A percentile compares a stretch with the other conserved stretches of the same genome.
Evolutionary conservation across 1,140 invertebrate genomes (phyloP).

Genomic region (Drosophila miranda): DNA sequence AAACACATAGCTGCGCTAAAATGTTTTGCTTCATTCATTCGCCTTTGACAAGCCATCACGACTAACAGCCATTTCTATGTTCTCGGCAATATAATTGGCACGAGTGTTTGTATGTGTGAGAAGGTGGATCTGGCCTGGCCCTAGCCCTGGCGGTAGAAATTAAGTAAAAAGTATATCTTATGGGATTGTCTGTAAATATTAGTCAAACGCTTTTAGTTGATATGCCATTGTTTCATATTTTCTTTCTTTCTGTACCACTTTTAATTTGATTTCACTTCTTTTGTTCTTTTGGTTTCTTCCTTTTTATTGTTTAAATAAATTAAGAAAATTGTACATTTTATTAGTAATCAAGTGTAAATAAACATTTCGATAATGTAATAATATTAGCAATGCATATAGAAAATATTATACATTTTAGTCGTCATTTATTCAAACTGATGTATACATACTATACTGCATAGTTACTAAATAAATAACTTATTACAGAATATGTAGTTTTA

Average conservation of each 20-base stretch:
- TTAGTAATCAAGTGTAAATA: conserved; percentile 77
- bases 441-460: conserved; percentile 64
- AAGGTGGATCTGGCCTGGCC: conserved; percentile 3
- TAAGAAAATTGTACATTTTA: conserved; percentile 78
- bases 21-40: conserved; percentile 39
- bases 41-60: conserved; percentile 64
- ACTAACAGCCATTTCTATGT: conserved; percentile 50
- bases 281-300: conserved; percentile 57
- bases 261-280: conserved; percentile 40
- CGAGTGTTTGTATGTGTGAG: conserved; percentile 13
- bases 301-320: conserved; percentile 72
- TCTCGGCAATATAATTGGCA: conserved; percentile 61
- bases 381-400: conserved; percentile 65
- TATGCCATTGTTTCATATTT: conserved; percentile 69
- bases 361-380: conserved; percentile 79
- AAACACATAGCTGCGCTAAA: conserved; percentile 61
- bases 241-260: conserved; percentile 52
- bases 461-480: conserved; percentile 80
- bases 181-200: conserved; percentile 76
- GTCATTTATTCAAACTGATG: conserved; percentile 70
- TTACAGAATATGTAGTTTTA: conserved; percentile 54
- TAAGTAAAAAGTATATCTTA: conserved; percentile 64
- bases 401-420: conserved; percentile 69
- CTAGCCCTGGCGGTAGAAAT: conserved; percentile 47
- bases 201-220: conserved; percentile 77